Evolutionary conservation across 2,888 invertebrate genomes (phyloP).

Genomic region (Callimorpha dominula): DNA sequence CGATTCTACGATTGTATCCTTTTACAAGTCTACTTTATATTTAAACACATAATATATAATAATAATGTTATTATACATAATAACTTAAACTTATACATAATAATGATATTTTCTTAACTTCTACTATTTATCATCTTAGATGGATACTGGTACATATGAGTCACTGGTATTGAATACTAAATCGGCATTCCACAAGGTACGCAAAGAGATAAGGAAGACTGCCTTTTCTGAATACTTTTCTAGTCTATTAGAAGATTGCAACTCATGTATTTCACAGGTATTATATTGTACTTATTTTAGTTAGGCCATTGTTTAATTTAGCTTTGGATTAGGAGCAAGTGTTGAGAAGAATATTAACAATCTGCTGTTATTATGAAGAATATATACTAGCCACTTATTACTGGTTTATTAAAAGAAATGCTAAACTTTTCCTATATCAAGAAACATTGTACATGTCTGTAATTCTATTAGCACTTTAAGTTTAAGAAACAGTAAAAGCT

Average conservation of each 20-base stretch:
- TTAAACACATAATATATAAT: too few species aligned
- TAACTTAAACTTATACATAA: too few species aligned
- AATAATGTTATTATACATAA: too few species aligned
- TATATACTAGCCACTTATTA: too few species aligned
- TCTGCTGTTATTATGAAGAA: too few species aligned
- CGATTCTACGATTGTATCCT: constrained; percentile 63
- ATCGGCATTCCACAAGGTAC: constrained; percentile 46
- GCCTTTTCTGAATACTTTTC: constrained; percentile 57
- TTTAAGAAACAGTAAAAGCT: too few species aligned
- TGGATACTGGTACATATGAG: constrained; percentile 59
- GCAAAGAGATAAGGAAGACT: constrained; percentile 45
- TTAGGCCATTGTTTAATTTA: neutral
- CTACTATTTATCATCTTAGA: constrained; percentile 43
- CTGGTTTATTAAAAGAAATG: too few species aligned
- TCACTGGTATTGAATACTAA: constrained; percentile 64
- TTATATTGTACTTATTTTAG: constrained; percentile 16
- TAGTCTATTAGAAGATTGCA: constrained; percentile 64
- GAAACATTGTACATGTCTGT: too few species aligned
- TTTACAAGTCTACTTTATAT: constrained; percentile 32
- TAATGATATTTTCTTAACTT: constrained; percentile 33
- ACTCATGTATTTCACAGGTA: constrained; percentile 68
- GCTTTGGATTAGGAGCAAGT: neutral
- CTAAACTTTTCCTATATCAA: neutral
- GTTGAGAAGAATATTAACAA: too few species aligned
- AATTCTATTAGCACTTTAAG: too few species aligned